These are phyloP conservation scores for Isoperla grammatica DNA, from an alignment of 2,888 invertebrate genomes.

Conservation along the genomic window DNA sequence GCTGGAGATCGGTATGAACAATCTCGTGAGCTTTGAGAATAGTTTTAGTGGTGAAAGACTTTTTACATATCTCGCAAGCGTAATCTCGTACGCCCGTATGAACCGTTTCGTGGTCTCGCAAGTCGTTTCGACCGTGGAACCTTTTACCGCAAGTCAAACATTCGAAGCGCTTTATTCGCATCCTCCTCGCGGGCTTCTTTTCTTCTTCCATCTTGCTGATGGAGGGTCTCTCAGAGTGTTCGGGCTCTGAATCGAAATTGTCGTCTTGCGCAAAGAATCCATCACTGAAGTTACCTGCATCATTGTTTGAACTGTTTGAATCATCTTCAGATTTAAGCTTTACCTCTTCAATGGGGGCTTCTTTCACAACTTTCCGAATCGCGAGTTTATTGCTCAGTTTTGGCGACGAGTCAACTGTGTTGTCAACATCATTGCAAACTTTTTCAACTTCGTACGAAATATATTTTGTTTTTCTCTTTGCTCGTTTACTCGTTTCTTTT, in stretches of 20 bases:
- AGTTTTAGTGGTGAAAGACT: slow-evolving; percentile 25
- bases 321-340: background rate
- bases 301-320: background rate
- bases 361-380: background rate
- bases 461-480: background rate
- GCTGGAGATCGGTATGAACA: slow-evolving; percentile 6
- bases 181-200: background rate
- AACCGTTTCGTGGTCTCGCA: slow-evolving; percentile 22
- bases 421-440: background rate
- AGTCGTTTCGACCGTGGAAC: slow-evolving; percentile 22
- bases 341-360: background rate
- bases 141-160: slow-evolving; percentile 25
- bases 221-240: background rate
- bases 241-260: background rate
- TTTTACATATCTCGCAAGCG: slow-evolving; percentile 23
- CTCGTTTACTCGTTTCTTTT: background rate
- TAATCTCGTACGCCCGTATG: slow-evolving; percentile 18
- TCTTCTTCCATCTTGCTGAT: too few relatives aligned
- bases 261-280: background rate
- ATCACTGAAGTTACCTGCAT: background rate
- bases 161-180: slow-evolving; percentile 14
- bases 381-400: background rate
- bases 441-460: background rate
- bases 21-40: slow-evolving; percentile 20
- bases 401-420: background rate